Evolutionary conservation across 1,140 invertebrate genomes (phyloP).

Genomic region (Lepidurus arcticus): DNA sequence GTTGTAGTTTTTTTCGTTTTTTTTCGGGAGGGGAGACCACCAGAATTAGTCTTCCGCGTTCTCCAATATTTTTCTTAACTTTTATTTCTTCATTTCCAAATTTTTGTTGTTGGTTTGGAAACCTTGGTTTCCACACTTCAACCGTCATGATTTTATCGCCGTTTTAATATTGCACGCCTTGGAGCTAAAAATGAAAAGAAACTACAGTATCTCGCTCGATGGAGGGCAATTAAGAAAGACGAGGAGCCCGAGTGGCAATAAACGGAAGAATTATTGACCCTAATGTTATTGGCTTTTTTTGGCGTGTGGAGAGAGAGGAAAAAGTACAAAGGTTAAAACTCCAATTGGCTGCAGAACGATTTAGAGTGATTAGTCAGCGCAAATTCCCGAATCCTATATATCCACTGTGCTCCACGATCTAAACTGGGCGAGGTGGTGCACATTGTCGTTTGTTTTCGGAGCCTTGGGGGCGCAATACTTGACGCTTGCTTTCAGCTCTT

Average conservation of each 20-base stretch:
- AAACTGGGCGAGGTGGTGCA: background rate
- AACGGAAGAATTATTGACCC: conserved; percentile 9
- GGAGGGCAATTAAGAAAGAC: background rate
- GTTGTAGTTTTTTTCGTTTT: no score
- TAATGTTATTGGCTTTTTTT: background rate
- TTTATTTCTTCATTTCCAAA: no score
- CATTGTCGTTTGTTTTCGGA: background rate
- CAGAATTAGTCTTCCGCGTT: no score
- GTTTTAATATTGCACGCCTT: background rate
- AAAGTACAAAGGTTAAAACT: background rate
- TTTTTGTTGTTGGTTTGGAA: background rate
- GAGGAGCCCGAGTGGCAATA: conserved; percentile 8
- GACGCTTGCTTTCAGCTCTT: background rate
- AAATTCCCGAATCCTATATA: background rate
- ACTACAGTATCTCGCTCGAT: background rate
- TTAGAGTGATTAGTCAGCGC: conserved; percentile 9
- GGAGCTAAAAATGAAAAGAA: background rate
- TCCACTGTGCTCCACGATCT: background rate
- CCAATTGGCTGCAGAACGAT: conserved; percentile 9
- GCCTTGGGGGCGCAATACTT: no score
- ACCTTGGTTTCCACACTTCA: background rate
- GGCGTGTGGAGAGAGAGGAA: background rate
- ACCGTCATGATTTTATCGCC: background rate
- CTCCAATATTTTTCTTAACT: no score
- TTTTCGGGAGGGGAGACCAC: no score